Conservation (phyloP, 2,797 vertebrate species). For the Euthynnus affinis region DNA sequence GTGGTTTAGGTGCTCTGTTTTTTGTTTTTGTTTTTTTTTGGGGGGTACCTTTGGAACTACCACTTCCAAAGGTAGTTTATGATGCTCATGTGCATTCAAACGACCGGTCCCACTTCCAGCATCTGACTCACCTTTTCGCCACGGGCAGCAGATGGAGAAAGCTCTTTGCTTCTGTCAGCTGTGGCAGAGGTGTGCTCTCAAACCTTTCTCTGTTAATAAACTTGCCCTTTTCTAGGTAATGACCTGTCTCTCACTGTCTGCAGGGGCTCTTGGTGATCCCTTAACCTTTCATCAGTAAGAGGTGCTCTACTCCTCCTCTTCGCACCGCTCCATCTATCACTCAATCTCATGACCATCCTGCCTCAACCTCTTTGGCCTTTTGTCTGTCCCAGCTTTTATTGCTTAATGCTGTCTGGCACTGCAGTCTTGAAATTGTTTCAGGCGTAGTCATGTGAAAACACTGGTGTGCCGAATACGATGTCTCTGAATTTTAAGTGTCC, state of each 20-base stretch:
- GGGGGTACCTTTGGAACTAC: too few relatives aligned
- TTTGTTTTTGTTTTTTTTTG: too few relatives aligned
- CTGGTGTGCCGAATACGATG: conserved; percentile 30
- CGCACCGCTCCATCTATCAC: conserved; percentile 65
- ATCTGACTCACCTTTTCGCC: conserved; percentile 70
- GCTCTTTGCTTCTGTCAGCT: conserved; percentile 81
- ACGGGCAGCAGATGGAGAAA: conserved; percentile 65
- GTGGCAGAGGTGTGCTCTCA: conserved; percentile 76
- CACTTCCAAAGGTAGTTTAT: conserved; percentile 12
- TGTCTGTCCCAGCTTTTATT: conserved; percentile 59
- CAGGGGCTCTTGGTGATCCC: conserved; percentile 75
- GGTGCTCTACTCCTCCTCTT: conserved; percentile 57
- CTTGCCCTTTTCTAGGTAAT: conserved; percentile 86
- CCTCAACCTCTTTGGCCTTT: conserved; percentile 53
- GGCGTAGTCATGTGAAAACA: conserved; percentile 55
- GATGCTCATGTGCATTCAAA: conserved; percentile 9
- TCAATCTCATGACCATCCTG: conserved; percentile 64
- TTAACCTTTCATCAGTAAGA: conserved; percentile 85
- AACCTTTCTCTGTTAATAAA: conserved; percentile 89
- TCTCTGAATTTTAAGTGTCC: conserved; percentile 45
- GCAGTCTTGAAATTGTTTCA: conserved; percentile 55
- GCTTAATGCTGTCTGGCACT: conserved; percentile 50
- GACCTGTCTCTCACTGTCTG: conserved; percentile 83
- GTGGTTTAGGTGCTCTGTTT: neutral
- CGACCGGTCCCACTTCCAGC: conserved; percentile 29